Conservation (phyloP, 2,797 vertebrate genomes). For the Ciconia nigra region DNA sequence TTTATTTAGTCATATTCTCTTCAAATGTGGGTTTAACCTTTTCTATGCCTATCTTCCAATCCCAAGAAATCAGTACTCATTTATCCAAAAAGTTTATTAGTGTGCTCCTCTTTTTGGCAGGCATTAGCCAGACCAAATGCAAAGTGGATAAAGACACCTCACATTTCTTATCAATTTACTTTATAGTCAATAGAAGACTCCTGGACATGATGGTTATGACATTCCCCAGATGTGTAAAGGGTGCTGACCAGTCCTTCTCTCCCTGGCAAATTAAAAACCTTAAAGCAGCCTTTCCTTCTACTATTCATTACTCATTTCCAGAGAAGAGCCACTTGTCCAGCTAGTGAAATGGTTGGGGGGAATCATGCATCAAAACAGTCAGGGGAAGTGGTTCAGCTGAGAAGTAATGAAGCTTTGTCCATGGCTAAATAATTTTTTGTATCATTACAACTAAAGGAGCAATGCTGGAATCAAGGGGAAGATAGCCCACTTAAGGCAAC, state of each 20-base stretch:
- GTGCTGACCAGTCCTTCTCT: background rate
- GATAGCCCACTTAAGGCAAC: background rate
- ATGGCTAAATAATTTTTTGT: background rate
- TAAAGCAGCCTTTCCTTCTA: background rate
- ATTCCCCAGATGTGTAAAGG: background rate
- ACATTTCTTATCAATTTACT: background rate
- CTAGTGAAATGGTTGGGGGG: accelerated
- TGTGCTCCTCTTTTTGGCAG: background rate
- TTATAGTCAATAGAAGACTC: background rate
- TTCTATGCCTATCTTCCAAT: background rate
- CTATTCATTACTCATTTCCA: background rate
- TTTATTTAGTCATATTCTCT: background rate
- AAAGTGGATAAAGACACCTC: background rate
- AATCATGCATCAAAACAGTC: background rate
- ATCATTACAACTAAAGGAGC: background rate
- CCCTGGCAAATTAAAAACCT: background rate
- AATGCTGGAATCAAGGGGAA: background rate
- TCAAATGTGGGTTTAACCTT: background rate
- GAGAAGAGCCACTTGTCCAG: background rate
- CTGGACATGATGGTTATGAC: background rate
- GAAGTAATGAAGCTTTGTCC: background rate
- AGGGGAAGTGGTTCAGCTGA: background rate
- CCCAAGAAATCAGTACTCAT: background rate
- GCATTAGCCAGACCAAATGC: background rate
- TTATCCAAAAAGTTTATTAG: background rate